Conservation (phyloP, 2,113 vertebrate species). For the Raja brachyura region DNA sequence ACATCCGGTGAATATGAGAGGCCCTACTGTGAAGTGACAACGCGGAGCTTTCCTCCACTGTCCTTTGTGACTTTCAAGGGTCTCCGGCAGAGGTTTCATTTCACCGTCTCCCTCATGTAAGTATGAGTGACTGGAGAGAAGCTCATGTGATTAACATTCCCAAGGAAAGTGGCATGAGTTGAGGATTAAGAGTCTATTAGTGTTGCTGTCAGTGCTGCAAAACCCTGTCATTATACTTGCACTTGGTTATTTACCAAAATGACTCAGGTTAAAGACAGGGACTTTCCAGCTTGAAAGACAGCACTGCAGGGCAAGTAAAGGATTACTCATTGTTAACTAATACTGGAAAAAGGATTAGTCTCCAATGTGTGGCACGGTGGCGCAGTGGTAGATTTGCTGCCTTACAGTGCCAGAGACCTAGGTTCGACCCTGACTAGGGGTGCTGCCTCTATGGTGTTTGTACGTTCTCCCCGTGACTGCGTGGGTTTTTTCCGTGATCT, state of each 20-base stretch:
- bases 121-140: slow-evolving; percentile 41
- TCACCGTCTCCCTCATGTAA: slow-evolving; percentile 65
- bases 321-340: neutral
- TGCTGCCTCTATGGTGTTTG: no score
- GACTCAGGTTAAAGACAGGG: neutral
- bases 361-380: neutral
- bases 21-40: slow-evolving; percentile 66
- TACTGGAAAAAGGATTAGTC: neutral
- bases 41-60: slow-evolving; percentile 62
- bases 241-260: slow-evolving; percentile 11
- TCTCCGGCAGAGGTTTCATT: slow-evolving; percentile 68
- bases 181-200: neutral
- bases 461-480: no score
- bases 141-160: neutral
- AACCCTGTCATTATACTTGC: neutral
- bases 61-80: slow-evolving; percentile 73
- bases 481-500: no score
- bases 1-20: slow-evolving; percentile 57
- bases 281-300: neutral
- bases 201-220: neutral
- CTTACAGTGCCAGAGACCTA: no score
- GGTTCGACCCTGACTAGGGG: no score
- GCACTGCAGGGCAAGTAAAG: neutral
- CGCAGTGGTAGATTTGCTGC: no score
- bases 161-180: neutral